Base-by-base conservation (phyloP, 2,797 vertebrate genomes). In the Brachyrhaphis roseni region DNA sequence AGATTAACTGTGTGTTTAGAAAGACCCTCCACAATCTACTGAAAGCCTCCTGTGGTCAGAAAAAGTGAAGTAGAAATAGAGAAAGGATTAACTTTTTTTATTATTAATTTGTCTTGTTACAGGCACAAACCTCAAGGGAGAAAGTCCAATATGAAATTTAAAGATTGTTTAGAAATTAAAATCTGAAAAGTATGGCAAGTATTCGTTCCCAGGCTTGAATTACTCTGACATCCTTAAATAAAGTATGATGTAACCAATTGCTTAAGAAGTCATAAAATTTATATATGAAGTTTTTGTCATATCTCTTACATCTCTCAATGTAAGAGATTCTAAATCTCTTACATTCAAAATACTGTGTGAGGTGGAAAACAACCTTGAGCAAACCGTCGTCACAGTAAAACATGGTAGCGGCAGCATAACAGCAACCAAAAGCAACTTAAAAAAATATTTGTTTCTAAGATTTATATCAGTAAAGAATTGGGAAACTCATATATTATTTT, bases 1-100 rank as follows among this genome's bases (percentile, higher is more conserved):
- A 62, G 74, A 77, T 75, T 51, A 28, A 53, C 78, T 64, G 83
- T 11, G 79, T 47, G 77, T 64, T 34, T 53, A 8, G n/a, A 77
- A 43, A 47, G 18, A 43, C 15, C 45, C 1, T 68, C 46, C 39
- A 2, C 34, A 51, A 28, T 51, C 62, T 70, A 34, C 15, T 36
- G 3, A 53, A 41, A 41, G 64, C 34, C 46, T 18, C 15, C 64
- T 77, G 76, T 34, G 34, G 36, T 16, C 34, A 53, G 13, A 41
- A 46, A 16, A 68, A 36, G 39, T 51, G 4, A 8, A 10, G 57
- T 0, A 43, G 53, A 76, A 75, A 39, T 64, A 34, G 11, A 18
- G 3, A 7, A 53, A 4, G 43, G 70, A 34, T 31, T 57, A n/a
- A 13, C 12, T 51, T 51, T 51, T 51, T 8, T 51, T 20, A 43